Base-by-base conservation (phyloP, 2,113 vertebrate genomes). In the Gadus chalcogrammus region DNA sequence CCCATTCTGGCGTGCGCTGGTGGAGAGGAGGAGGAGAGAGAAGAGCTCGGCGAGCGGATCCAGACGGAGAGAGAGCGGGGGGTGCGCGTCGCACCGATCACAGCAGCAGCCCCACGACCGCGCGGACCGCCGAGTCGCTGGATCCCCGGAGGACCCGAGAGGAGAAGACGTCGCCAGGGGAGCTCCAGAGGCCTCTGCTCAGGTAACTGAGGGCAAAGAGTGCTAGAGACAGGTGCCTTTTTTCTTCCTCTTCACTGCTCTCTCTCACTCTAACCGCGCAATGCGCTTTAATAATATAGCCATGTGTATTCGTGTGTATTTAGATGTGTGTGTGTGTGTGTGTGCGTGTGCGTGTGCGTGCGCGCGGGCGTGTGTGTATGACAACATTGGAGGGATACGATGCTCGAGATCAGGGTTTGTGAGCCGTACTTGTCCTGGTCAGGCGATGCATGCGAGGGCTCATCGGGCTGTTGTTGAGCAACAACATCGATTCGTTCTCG, bases 101-200 rank as follows among this genome's bases (percentile, higher is more conserved):
- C 84, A 13, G 42, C 42, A 78, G 87, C 84, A 76, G 80, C 79
- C 42, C 64, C 79, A 72, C 79, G 89, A 89, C 83, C 84, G 83
- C 3, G 68, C 79, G 78, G 42, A 81, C 55, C 55, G 75, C 73
- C 81, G 81, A 83, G 79, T 72, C 82, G 85, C 85, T 82, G 88
- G 87, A 91, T 83, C 86, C 79, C 68, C 42, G 88, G 88, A 89
- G 82, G 82, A 90, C 74, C 79, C 68, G 81, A 88, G 78, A 88
- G 88, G 79, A 79, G 85, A 76, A 81, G 78, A 75, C 85, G 88
- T 85, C 83, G 81, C 83, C 83, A 79, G 78, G 87, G 84, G 78
- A 90, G 69, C 20, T 42, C 62, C 74, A 64, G 90, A 91, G 88
- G 84, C 85, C 86, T 84, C 85, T 31, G 79, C 80, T 79, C 84